Conservation (phyloP, 2,797 vertebrate genomes). For the Lepilemur ruficaudatus region DNA sequence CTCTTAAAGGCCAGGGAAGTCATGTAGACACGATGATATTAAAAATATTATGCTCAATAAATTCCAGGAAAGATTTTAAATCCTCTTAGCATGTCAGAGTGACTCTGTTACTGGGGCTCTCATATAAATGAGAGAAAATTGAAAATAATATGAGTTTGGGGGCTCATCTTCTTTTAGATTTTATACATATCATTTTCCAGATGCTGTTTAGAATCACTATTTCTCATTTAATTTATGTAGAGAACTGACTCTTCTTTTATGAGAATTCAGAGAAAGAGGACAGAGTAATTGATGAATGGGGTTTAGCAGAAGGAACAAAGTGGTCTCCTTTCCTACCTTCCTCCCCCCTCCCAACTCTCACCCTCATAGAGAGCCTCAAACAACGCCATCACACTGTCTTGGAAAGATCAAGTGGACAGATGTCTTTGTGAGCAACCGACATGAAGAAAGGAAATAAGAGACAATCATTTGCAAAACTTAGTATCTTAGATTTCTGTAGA, state of each 20-base stretch:
- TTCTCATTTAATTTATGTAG: not conserved
- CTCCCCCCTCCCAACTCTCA: not conserved
- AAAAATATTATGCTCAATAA: not conserved
- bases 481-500: not conserved
- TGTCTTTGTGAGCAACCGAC: not conserved
- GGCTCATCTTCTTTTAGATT: not conserved
- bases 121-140: constrained; percentile 37
- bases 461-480: not conserved
- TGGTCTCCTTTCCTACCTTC: not conserved
- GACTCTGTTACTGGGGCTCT: not conserved
- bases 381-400: not conserved
- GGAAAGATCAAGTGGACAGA: not conserved
- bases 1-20: not conserved
- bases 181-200: constrained; percentile 1
- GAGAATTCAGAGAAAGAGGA: not conserved
- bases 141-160: not conserved
- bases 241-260: not conserved
- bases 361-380: not conserved
- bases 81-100: not conserved
- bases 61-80: constrained; percentile 5
- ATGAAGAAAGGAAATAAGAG: not conserved
- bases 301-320: not conserved
- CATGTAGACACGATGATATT: not conserved
- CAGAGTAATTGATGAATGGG: not conserved
- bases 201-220: not conserved